phyloP scores from a whole-genome alignment of 2,797 vertebrate species.

The Cottoperca gobio region DNA sequence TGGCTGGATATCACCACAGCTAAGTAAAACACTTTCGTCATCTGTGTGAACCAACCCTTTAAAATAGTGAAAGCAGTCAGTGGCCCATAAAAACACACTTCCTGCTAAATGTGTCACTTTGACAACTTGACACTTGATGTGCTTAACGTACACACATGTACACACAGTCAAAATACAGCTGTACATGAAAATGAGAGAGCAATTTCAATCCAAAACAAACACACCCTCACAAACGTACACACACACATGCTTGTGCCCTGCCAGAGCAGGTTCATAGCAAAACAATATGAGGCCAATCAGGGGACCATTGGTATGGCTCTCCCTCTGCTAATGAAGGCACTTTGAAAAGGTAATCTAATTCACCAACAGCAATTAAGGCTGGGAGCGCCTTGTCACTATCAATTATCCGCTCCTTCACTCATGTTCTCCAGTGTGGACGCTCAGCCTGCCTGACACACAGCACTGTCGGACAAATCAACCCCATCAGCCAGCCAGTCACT shows the following conservation, averaged over 20 bases:
- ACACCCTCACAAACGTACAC: slow-evolving; percentile 27
- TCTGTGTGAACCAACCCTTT: slow-evolving; percentile 11
- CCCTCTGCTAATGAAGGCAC: slow-evolving; percentile 84
- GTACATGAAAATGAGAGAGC: slow-evolving; percentile 59
- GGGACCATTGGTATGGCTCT: slow-evolving; percentile 81
- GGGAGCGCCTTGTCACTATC: slow-evolving; percentile 85
- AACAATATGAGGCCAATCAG: slow-evolving; percentile 86
- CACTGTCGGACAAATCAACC: slow-evolving; percentile 82
- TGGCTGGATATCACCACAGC: background rate
- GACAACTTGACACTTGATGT: slow-evolving; percentile 36
- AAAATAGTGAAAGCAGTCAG: slow-evolving; percentile 4
- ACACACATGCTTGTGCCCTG: slow-evolving; percentile 50
- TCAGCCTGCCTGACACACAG: slow-evolving; percentile 76
- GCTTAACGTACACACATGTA: slow-evolving; percentile 9
- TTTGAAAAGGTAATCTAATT: slow-evolving; percentile 89
- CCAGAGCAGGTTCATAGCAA: slow-evolving; percentile 77
- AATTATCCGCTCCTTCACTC: slow-evolving; percentile 86
- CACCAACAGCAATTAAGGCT: slow-evolving; percentile 86
- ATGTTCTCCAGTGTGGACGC: slow-evolving; percentile 78
- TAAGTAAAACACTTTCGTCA: background rate
- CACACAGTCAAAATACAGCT: slow-evolving; percentile 46
- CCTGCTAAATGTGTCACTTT: slow-evolving; percentile 32
- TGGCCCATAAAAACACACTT: slow-evolving; percentile 25
- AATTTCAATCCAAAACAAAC: slow-evolving; percentile 70
- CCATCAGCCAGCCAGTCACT: slow-evolving; percentile 77